These are phyloP conservation scores for Hypolimnas misippus DNA, from an alignment of 2,888 invertebrate species.

Conservation along the genomic window DNA sequence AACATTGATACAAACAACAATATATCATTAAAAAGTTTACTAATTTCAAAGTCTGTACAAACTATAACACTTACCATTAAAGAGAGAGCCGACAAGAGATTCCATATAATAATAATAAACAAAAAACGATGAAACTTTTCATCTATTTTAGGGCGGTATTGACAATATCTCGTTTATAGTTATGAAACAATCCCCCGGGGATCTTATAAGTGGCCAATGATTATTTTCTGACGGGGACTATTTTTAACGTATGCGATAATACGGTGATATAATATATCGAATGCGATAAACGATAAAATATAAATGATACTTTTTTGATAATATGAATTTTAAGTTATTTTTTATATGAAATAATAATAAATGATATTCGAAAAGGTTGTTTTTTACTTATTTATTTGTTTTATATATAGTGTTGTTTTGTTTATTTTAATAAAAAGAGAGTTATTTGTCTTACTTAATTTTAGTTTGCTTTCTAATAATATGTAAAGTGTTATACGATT, in stretches of 20 bases:
- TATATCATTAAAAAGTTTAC: conserved; percentile 3
- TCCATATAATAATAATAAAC: conserved; percentile 55
- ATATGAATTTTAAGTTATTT: too few species aligned
- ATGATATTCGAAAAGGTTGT: too few species aligned
- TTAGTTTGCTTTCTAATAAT: too few species aligned
- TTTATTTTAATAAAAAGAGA: too few species aligned
- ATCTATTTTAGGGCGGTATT: conserved; percentile 54
- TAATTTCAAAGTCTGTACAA: neutral
- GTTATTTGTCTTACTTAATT: too few species aligned
- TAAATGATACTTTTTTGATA: too few species aligned
- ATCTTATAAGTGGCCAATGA: conserved; percentile 79
- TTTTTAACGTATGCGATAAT: conserved; percentile 47
- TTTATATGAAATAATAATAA: too few species aligned
- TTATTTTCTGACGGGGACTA: conserved; percentile 70
- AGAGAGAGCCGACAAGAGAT: conserved; percentile 23
- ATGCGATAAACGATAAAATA: neutral
- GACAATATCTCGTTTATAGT: conserved; percentile 72
- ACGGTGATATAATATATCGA: neutral
- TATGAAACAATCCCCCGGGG: conserved; percentile 70
- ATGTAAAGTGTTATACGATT: too few species aligned
- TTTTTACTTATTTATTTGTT: too few species aligned
- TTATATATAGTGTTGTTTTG: too few species aligned
- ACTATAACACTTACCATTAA: conserved; percentile 24
- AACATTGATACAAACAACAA: too few species aligned
- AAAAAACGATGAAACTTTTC: conserved; percentile 64